phyloP scores from a whole-genome alignment of 1,140 invertebrate genomes.

The Penaeus vannamei region DNA sequence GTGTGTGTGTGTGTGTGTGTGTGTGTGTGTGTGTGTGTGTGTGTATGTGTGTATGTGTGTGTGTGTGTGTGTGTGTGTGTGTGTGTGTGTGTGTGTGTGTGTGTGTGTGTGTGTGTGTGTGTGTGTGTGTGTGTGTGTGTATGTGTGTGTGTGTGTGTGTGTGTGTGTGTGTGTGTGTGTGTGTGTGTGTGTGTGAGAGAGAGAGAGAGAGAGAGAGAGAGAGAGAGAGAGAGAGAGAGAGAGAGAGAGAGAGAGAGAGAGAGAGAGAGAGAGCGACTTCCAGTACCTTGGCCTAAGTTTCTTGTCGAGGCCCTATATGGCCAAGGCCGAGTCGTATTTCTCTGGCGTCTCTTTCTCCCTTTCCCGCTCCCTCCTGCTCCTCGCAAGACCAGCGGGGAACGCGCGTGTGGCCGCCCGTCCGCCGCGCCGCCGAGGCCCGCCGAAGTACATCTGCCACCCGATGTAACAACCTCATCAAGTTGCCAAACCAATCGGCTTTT shows the following conservation, averaged over 20 bases:
- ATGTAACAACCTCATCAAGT: too few relatives aligned
- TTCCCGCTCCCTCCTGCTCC: too few relatives aligned
- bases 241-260: slow-evolving; percentile 26
- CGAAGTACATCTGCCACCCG: too few relatives aligned
- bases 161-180: not conserved
- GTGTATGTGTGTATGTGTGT: slow-evolving; percentile 8
- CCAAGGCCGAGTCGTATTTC: too few relatives aligned
- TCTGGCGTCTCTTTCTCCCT: too few relatives aligned
- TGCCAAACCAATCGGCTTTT: too few relatives aligned
- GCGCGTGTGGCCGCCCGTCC: too few relatives aligned
- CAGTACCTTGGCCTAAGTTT: not conserved
- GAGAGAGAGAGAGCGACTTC: not conserved
- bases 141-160: not conserved
- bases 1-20: not conserved
- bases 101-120: too few relatives aligned
- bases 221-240: slow-evolving; percentile 1
- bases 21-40: not conserved
- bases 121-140: not conserved
- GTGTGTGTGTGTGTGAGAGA: not conserved
- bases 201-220: too few relatives aligned
- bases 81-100: too few relatives aligned
- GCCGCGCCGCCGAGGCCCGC: too few relatives aligned
- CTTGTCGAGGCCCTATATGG: not conserved
- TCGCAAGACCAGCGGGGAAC: too few relatives aligned
- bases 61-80: not conserved